Conservation (phyloP, 2,113 vertebrate genomes). For the Pampusana beccarii region DNA sequence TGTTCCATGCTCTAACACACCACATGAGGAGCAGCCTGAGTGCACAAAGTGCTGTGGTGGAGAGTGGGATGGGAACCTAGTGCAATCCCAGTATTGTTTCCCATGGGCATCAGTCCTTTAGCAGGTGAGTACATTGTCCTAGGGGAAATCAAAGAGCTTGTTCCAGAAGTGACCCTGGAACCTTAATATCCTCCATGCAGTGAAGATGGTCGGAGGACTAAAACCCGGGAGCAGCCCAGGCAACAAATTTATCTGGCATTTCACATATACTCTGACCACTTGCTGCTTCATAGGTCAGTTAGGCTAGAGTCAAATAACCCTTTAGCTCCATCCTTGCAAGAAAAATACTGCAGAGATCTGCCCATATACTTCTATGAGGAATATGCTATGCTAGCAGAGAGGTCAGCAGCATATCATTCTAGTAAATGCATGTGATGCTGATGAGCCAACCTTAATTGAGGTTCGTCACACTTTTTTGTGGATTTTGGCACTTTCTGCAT, state of each 20-base stretch:
- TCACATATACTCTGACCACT: background rate
- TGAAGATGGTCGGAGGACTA: background rate
- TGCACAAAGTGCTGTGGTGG: background rate
- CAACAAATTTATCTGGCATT: background rate
- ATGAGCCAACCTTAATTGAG: background rate
- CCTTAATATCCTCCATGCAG: background rate
- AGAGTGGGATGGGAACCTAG: background rate
- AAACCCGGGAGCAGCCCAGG: background rate
- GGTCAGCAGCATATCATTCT: background rate
- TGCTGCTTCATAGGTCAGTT: background rate
- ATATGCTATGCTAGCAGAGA: background rate
- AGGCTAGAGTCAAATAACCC: background rate
- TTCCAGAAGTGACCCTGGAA: background rate
- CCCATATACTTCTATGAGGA: background rate
- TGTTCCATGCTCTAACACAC: accelerated
- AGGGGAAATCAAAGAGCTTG: background rate
- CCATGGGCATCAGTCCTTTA: background rate
- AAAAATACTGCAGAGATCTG: background rate
- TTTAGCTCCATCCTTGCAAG: background rate
- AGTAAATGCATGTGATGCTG: background rate
- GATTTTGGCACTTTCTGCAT: conserved; percentile 20
- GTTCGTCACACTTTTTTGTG: background rate
- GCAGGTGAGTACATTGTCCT: background rate
- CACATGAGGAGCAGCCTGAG: background rate
- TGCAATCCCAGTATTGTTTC: background rate